phyloP scores from a whole-genome alignment of 2,888 invertebrate genomes.

The Aricia artaxerxes region DNA sequence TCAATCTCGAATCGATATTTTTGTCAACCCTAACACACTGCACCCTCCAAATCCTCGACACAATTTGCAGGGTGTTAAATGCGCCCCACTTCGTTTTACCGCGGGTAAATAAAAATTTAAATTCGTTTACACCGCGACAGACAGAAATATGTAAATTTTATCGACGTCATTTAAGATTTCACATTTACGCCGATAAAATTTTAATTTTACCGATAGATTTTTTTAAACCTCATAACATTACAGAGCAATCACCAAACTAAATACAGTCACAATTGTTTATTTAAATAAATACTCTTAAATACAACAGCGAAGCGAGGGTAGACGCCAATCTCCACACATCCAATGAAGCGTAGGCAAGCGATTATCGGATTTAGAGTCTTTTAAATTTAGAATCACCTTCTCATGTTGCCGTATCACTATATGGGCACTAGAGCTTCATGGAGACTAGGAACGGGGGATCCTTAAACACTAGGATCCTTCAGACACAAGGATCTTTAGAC shows the following conservation, averaged over 20 bases:
- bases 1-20: background rate
- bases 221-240: background rate
- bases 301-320: slow-evolving; percentile 15
- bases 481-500: background rate
- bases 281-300: slow-evolving; percentile 26
- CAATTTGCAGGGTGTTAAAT: slow-evolving; percentile 28
- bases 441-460: slow-evolving; percentile 43
- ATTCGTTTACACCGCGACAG: slow-evolving; percentile 4
- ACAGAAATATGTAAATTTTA: slow-evolving; percentile 7
- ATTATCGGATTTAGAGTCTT: slow-evolving; percentile 40
- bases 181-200: background rate
- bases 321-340: slow-evolving; percentile 50
- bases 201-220: background rate
- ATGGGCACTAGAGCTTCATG: slow-evolving; percentile 50
- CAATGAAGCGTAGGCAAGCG: slow-evolving; percentile 64
- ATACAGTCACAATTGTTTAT: slow-evolving; percentile 18
- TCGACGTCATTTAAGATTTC: background rate
- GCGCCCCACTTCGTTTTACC: slow-evolving; percentile 10
- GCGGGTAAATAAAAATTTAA: slow-evolving; percentile 27
- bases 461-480: background rate
- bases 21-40: slow-evolving; percentile 12
- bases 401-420: slow-evolving; percentile 65
- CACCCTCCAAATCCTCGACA: slow-evolving; percentile 3
- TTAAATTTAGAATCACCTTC: slow-evolving; percentile 71
- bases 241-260: slow-evolving; percentile 13